Conservation (phyloP, 2,888 invertebrate species). For the Xylota sylvarum region DNA sequence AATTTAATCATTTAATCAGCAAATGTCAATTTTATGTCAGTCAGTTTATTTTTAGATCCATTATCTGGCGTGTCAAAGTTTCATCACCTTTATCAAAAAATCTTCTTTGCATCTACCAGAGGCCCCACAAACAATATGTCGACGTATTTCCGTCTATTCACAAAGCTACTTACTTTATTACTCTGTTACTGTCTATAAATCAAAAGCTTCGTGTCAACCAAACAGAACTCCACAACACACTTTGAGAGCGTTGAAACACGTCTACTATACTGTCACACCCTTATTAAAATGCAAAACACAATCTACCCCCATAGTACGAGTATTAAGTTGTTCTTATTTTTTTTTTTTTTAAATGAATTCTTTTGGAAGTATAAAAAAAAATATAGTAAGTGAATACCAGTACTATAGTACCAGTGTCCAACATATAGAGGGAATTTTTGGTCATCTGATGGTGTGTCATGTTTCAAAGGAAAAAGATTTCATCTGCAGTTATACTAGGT, state of each 20-base stretch:
- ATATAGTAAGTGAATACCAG: conserved; percentile 4
- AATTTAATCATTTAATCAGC: background rate
- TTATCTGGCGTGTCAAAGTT: conserved; percentile 27
- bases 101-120: conserved; percentile 1
- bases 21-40: conserved; percentile 7
- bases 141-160: conserved; percentile 42
- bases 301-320: conserved; percentile 16
- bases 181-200: conserved; percentile 60
- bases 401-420: conserved; percentile 12
- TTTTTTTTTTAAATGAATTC: conserved; percentile 34
- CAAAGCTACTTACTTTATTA: conserved; percentile 64
- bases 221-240: conserved; percentile 25
- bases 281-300: conserved; percentile 68
- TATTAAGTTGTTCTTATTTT: conserved; percentile 15
- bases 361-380: conserved; percentile 45
- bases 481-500: conserved; percentile 20
- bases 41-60: conserved; percentile 25
- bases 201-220: conserved; percentile 49
- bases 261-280: conserved; percentile 39
- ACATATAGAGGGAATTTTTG: conserved; percentile 17
- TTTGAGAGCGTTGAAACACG: conserved; percentile 25
- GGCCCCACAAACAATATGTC: conserved; percentile 25
- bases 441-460: conserved; percentile 27
- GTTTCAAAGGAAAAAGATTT: conserved; percentile 43
- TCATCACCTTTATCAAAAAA: conserved; percentile 41